Percentiles rank a stretch among this genome's conserved stretches.
Evolutionary conservation across 2,113 vertebrate genomes (phyloP).

Genomic region (Microtus pennsylvanicus): DNA sequence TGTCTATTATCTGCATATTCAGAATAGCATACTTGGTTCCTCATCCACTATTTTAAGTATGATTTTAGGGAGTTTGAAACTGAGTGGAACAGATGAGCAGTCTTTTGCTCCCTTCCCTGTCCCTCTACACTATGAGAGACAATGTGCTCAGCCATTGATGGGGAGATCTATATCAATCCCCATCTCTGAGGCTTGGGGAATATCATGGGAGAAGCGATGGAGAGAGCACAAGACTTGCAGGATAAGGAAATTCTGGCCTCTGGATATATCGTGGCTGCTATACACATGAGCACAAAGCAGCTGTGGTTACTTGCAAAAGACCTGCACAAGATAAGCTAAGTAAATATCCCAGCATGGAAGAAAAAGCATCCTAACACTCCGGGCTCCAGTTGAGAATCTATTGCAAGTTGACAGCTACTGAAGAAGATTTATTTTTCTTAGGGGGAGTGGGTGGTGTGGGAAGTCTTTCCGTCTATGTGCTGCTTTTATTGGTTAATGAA

Average conservation of each 20-base stretch:
- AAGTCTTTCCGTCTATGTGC: too few relatives aligned
- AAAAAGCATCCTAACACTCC: not conserved
- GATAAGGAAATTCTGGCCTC: not conserved
- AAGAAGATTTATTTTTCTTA: not conserved
- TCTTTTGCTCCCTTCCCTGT: not conserved
- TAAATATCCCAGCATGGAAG: not conserved
- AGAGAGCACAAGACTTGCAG: too few relatives aligned
- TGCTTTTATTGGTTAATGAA: too few relatives aligned
- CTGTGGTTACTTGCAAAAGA: not conserved
- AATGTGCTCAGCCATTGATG: not conserved
- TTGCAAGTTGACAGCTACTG: not conserved
- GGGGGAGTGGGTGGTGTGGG: not conserved
- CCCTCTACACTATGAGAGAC: not conserved
- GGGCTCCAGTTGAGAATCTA: not conserved
- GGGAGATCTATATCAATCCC: not conserved
- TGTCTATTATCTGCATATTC: not conserved
- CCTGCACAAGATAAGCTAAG: not conserved
- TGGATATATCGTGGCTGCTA: not conserved
- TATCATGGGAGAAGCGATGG: not conserved
- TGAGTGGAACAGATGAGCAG: not conserved
- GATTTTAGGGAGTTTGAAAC: not conserved
- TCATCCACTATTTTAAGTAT: not conserved
- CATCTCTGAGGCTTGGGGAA: not conserved
- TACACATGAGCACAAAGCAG: not conserved
- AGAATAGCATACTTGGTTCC: not conserved